Base-by-base conservation (phyloP, 2,797 vertebrate species). In the Urocyon cinereoargenteus region DNA sequence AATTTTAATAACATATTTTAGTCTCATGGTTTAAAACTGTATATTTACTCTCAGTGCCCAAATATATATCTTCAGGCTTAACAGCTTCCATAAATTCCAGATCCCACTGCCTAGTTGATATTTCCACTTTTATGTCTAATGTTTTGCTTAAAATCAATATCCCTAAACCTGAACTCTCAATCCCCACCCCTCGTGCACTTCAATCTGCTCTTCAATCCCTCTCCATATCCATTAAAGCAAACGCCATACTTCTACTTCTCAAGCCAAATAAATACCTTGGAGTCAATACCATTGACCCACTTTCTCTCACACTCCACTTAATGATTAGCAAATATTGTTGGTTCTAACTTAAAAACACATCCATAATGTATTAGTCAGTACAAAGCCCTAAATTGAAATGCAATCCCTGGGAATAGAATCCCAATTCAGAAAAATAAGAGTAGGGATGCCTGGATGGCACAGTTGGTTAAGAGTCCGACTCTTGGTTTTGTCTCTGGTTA, bases 261-360 rank as follows among this genome's bases (percentile, higher is more conserved):
- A 31, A 3, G 19, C 61, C 84, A 94, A 91, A 93, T n/a, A 93
- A 88, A 83, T 18, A 75, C 34, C 22, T 49, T 82, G 59, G 45
- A 53, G 28, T 86, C n/a, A 40, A 45, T 45, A 45, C 28, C 53
- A 78, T 59, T 16, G 8, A 53, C 59, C 8, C 21, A 64, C 9
- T 66, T 77, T 84, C 24, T 83, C 49, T 92, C 26, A 78, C 10
- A 57, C 12, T 4, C 19, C 26, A 40, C 22, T 18, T 84, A 36
- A 68, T 57, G 45, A 72, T 51, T n/a, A 89, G n/a, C 49, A 75
- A 90, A 90, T 95, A 51, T 78, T 83, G 3, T 86, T 82, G 59
- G 7, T 36, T 90, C 8, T 77, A 51, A 22, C 18, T 77, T 83
- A 62, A 62, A 93, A 68, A 95, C 62, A 13, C 6, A 51, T 15